Evolutionary conservation across 2,797 vertebrate genomes (phyloP).

Genomic region (Carduelis carduelis): DNA sequence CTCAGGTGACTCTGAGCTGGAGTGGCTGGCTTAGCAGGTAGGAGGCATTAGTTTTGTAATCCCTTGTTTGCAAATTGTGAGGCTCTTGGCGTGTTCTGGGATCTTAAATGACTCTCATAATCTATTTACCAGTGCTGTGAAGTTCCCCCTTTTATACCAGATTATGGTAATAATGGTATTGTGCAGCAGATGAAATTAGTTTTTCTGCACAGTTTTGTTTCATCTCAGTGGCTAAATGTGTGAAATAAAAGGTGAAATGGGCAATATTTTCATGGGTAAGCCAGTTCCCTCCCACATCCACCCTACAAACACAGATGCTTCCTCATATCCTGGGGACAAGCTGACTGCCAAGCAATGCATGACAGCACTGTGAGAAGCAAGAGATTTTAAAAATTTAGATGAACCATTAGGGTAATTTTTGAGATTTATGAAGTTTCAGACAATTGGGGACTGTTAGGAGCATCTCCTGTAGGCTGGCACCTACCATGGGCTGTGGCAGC

Average conservation of each 20-base stretch:
- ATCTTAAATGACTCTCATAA: constrained; percentile 41
- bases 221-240: constrained; percentile 36
- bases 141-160: constrained; percentile 31
- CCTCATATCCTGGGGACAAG: neutral
- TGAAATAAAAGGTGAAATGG: constrained; percentile 43
- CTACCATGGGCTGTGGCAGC: neutral
- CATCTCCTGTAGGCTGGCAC: neutral
- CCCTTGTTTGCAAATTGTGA: neutral
- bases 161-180: constrained; percentile 49
- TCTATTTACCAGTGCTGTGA: constrained; percentile 51
- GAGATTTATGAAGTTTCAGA: neutral
- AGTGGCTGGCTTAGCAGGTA: neutral
- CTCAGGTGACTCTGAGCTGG: neutral
- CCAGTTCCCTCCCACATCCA: neutral
- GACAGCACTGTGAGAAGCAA: neutral
- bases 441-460: neutral
- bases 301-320: neutral
- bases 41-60: neutral
- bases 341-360: neutral
- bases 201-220: constrained; percentile 46
- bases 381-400: neutral
- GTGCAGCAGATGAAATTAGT: constrained; percentile 52
- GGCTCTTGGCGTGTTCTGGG: neutral
- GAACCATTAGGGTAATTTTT: neutral
- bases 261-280: constrained; percentile 27